Percentiles rank a stretch among this genome's conserved stretches.
These are phyloP conservation scores for Cloeon dipterum DNA, from an alignment of 2,888 invertebrate species.

Conservation along the genomic window DNA sequence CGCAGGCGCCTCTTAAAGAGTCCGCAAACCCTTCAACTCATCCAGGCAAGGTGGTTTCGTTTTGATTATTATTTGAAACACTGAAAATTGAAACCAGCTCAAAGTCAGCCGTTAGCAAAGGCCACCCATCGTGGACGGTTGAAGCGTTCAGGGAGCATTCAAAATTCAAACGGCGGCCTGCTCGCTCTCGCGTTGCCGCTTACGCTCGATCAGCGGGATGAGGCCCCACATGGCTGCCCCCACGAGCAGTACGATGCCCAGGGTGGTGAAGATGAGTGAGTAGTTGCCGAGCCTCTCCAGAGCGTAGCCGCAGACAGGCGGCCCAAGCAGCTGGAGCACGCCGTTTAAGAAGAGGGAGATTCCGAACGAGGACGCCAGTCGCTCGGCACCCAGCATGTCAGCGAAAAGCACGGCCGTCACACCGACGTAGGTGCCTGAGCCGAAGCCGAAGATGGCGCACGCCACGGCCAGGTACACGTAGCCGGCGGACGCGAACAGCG, in stretches of 20 bases:
- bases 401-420: conserved; percentile 75
- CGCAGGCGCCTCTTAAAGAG: no score
- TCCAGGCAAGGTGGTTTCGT: no score
- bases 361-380: conserved; percentile 67
- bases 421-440: conserved; percentile 67
- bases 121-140: no score
- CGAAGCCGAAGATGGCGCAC: conserved; percentile 56
- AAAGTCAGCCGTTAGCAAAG: no score
- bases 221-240: conserved; percentile 54
- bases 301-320: conserved; percentile 59
- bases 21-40: no score
- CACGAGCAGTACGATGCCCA: conserved; percentile 45
- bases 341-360: conserved; percentile 70
- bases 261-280: conserved; percentile 43
- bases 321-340: conserved; percentile 54
- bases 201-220: conserved; percentile 37
- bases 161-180: no score
- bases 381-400: conserved; percentile 62
- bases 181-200: conserved; percentile 16
- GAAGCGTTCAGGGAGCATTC: no score
- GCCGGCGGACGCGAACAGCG: conserved; percentile 28
- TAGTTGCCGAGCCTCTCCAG: conserved; percentile 38
- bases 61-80: no score
- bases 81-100: no score
- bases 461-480: conserved; percentile 40